phyloP scores from a whole-genome alignment of 2,113 vertebrate species.

The Mionectes macconnelli region DNA sequence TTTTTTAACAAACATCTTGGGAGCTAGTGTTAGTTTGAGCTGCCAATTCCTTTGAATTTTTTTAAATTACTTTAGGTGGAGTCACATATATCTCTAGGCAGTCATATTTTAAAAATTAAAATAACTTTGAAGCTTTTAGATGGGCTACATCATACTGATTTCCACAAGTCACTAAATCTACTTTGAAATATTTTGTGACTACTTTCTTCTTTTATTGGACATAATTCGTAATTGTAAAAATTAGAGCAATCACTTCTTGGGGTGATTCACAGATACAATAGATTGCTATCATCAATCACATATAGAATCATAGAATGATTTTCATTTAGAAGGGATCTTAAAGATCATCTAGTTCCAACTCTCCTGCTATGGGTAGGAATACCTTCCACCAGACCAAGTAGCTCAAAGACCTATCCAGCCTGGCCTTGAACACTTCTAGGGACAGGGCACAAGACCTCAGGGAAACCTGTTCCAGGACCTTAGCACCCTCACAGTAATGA shows the following conservation, averaged over 20 bases:
- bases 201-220: background rate
- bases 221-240: background rate
- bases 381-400: background rate
- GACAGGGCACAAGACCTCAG: too few relatives aligned
- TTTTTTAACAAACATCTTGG: background rate
- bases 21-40: background rate
- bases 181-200: constrained; percentile 31
- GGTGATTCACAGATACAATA: background rate
- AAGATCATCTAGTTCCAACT: background rate
- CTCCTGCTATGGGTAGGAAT: background rate
- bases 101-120: background rate
- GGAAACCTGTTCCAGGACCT: background rate
- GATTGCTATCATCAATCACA: background rate
- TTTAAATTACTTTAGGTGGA: background rate
- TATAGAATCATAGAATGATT: background rate
- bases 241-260: background rate
- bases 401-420: background rate
- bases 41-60: background rate
- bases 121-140: constrained; percentile 13
- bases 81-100: background rate
- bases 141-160: background rate
- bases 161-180: constrained; percentile 1
- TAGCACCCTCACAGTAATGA: background rate
- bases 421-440: background rate
- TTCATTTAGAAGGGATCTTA: background rate